Percentiles rank a stretch among this genome's conserved stretches.
phyloP scores from a whole-genome alignment of 92 coral and sea anemone species.

The Porites lobata region DNA sequence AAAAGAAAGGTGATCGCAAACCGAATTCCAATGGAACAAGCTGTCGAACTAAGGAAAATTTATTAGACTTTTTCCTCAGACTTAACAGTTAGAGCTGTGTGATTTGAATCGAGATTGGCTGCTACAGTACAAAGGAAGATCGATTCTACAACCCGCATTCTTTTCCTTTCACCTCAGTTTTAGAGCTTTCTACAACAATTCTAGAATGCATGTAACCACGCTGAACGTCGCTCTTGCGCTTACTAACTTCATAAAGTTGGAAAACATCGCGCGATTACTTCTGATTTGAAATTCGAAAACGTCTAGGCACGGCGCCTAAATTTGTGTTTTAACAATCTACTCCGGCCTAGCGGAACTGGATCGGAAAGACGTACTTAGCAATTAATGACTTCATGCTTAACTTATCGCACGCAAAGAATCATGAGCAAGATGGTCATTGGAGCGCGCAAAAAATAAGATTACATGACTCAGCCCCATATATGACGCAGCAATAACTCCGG shows the following conservation, averaged over 20 bases:
- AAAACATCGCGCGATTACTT: neutral
- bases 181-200: neutral
- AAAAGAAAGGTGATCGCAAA: too few species aligned
- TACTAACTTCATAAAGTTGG: neutral
- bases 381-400: neutral
- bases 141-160: too few species aligned
- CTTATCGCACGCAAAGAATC: slow-evolving; percentile 13
- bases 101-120: too few species aligned
- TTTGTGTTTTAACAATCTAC: too few species aligned
- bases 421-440: neutral
- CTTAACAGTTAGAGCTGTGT: too few species aligned
- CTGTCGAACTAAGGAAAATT: too few species aligned
- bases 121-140: too few species aligned
- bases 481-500: neutral
- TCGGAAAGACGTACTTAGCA: neutral
- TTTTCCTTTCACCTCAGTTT: neutral
- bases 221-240: neutral
- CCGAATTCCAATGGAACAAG: too few species aligned
- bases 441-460: neutral
- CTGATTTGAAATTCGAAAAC: neutral
- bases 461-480: neutral
- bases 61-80: too few species aligned
- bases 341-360: neutral
- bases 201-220: neutral
- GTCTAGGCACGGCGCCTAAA: neutral